Evolutionary conservation across 1,140 invertebrate genomes (phyloP), one percentile per base, ranked within the genome.

Genomic region (Eubasilissa regina): DNA sequence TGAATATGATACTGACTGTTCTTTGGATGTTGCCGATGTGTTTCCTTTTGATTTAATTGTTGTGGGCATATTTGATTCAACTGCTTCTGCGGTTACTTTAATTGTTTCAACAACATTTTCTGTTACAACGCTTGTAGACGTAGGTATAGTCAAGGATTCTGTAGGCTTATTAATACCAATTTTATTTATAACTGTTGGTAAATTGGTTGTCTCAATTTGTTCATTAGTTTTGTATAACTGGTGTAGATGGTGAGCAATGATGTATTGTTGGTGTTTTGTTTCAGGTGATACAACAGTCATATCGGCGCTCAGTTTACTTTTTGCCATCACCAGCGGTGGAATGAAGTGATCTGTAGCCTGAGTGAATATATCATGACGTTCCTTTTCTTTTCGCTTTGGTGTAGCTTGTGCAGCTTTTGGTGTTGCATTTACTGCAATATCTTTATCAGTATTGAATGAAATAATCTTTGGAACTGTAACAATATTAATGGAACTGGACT

Each of bases 281-380:
- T 88, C 86, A 78, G 87, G 81, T 8, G 89, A 89, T 74, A 89
- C 83, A 62, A 88, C 86, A 55, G 85, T 89, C 89, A 89, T 89
- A 75, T 89, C 89, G 82, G 89, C 85, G 77, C 86, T 87, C 11
- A 88, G 84, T 85, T 87, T 90, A 78, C 88, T 86, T 82, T 89
- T 90, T 47, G 89, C 89, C 87, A 90, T 90, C 15, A 90, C 89
- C 43, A 90, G 78, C 10, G 89, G 89, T 17, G 89, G 89, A 17
- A 90, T 85, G 81, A 90, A 90, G 82, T 89, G 89, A 81, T 90
- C 89, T 9, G 88, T 87, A 3, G 89, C 86, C 83, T 89, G 88
- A 48, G 86, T 89, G 82, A 87, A 90, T 81, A 90, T 88, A 64
- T 82, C 78, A 45, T 89, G 86, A 79, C 85, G 84, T 66, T 86